Percentiles rank a stretch among this genome's conserved stretches.
These are phyloP conservation scores for Mesocricetus auratus DNA, from an alignment of 2,113 vertebrate species.

Conservation along the genomic window DNA sequence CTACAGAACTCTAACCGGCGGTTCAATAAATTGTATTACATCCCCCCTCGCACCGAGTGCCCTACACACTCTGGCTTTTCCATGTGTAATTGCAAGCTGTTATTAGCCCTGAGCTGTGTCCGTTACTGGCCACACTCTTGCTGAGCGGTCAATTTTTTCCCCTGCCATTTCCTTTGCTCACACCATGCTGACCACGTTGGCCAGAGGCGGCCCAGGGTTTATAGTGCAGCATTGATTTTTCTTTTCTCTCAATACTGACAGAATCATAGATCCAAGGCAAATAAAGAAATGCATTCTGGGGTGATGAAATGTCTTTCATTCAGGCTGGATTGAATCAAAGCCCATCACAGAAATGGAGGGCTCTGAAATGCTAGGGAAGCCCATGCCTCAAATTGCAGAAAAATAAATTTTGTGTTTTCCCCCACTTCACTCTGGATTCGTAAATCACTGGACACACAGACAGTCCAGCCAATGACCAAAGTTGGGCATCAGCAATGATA, in stretches of 20 bases:
- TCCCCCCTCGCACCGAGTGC: conserved; percentile 87
- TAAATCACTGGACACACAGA: conserved; percentile 78
- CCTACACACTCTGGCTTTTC: conserved; percentile 89
- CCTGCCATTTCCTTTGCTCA: conserved; percentile 92
- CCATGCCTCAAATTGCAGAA: conserved; percentile 85
- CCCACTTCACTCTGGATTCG: conserved; percentile 85
- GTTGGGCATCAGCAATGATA: neutral
- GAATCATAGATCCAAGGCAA: conserved; percentile 99
- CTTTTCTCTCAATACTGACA: conserved; percentile 98
- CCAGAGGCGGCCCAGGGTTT: conserved; percentile 91
- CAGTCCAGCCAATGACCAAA: conserved; percentile 48
- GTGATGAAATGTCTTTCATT: conserved; percentile 97
- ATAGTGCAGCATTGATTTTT: conserved; percentile 96
- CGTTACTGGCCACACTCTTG: conserved; percentile 90
- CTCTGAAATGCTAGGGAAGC: conserved; percentile 87
- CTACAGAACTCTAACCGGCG: conserved; percentile 88
- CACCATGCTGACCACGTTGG: conserved; percentile 91
- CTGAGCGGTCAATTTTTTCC: conserved; percentile 91
- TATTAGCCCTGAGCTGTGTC: conserved; percentile 91
- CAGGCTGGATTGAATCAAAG: conserved; percentile 94
- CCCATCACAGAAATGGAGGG: conserved; percentile 89
- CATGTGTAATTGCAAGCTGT: conserved; percentile 91
- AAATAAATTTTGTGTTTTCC: conserved; percentile 89
- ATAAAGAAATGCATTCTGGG: conserved; percentile 98
- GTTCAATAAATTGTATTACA: conserved; percentile 90